Evolutionary conservation across 2,888 invertebrate genomes (phyloP).

Genomic region (Sinodicranocentrus sp.): DNA sequence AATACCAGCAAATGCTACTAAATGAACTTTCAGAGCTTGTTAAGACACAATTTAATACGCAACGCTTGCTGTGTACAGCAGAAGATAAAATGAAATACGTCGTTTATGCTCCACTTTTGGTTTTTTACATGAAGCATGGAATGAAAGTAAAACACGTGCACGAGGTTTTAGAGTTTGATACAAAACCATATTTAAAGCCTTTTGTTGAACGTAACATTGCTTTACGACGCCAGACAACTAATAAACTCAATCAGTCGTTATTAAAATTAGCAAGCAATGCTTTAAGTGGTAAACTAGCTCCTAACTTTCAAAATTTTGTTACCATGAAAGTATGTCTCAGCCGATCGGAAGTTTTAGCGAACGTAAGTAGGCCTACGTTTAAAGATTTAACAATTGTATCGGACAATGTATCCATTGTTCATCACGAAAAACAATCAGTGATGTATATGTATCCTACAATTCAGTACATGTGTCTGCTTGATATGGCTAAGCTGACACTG

Average conservation of each 20-base stretch:
- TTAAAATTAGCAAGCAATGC: neutral
- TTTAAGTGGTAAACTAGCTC: neutral
- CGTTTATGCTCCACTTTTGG: neutral
- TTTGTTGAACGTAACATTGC: neutral
- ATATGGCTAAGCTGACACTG: neutral
- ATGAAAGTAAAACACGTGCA: neutral
- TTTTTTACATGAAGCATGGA: neutral
- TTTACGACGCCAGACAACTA: neutral
- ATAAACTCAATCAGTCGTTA: neutral
- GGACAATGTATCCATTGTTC: neutral
- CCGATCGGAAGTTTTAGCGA: neutral
- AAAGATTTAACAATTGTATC: neutral
- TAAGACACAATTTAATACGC: neutral
- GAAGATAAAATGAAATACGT: neutral
- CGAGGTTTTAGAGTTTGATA: neutral
- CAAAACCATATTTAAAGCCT: neutral
- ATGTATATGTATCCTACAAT: neutral
- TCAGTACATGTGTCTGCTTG: neutral
- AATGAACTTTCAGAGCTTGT: neutral
- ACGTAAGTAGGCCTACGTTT: neutral
- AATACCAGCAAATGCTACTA: neutral
- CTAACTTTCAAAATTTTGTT: neutral
- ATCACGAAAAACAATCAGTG: neutral
- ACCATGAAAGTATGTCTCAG: neutral
- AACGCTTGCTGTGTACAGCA: neutral